These are phyloP conservation scores for Mellilla xanthometata DNA, from an alignment of 2,888 invertebrate genomes.

Conservation along the genomic window DNA sequence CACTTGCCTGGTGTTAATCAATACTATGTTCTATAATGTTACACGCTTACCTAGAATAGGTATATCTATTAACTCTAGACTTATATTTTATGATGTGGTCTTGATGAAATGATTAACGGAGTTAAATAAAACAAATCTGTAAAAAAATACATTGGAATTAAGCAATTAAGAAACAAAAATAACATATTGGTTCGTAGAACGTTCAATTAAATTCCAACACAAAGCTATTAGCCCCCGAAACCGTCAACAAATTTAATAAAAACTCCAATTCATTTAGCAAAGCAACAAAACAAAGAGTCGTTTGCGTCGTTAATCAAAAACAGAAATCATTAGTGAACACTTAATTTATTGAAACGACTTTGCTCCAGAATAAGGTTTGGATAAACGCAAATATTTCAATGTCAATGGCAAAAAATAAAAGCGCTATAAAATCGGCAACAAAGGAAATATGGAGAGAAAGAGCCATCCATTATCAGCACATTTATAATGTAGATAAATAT, in stretches of 20 bases:
- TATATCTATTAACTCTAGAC: no score
- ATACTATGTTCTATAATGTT: no score
- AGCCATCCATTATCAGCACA: slow-evolving; percentile 5
- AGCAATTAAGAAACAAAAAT: no score
- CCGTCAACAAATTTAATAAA: neutral
- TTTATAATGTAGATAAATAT: slow-evolving; percentile 12
- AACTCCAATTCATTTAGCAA: neutral
- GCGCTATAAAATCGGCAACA: slow-evolving; percentile 30
- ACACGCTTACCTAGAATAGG: no score
- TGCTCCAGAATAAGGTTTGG: slow-evolving; percentile 41
- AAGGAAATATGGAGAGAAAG: slow-evolving; percentile 25
- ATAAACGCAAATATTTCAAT: slow-evolving; percentile 44
- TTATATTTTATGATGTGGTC: no score
- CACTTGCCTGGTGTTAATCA: no score
- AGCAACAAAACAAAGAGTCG: slow-evolving; percentile 5
- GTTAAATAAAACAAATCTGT: no score
- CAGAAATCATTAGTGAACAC: slow-evolving; percentile 25
- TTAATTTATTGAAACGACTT: slow-evolving; percentile 37
- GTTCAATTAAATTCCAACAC: neutral
- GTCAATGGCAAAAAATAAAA: slow-evolving; percentile 42
- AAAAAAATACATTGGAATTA: no score
- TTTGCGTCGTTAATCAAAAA: slow-evolving; percentile 6
- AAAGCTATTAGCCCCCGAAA: neutral
- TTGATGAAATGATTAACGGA: no score
- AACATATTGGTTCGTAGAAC: neutral